phyloP scores from a whole-genome alignment of 1,140 invertebrate genomes.

The Hydropsyche tenuis region DNA sequence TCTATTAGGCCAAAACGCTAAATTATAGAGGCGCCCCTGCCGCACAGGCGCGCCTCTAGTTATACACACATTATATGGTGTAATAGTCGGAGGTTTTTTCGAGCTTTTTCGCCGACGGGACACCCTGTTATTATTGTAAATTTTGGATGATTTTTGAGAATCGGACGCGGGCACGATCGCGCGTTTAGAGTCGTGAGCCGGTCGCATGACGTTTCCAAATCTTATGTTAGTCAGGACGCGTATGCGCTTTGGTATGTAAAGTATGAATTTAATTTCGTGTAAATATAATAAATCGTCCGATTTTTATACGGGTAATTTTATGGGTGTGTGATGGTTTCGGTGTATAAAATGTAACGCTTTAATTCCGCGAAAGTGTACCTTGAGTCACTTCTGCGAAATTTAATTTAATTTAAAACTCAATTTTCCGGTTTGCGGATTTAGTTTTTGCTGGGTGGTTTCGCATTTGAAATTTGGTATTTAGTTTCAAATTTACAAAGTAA shows the following conservation, averaged over 20 bases:
- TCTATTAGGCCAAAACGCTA: slow-evolving; percentile 41
- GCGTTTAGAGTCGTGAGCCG: background rate
- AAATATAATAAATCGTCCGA: too few species aligned
- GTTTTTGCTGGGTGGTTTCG: too few species aligned
- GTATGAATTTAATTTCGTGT: too few species aligned
- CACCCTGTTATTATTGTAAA: slow-evolving; percentile 47
- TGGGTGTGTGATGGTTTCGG: too few species aligned
- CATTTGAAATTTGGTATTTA: too few species aligned
- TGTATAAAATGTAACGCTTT: too few species aligned
- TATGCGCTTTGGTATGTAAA: background rate
- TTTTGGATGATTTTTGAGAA: slow-evolving; percentile 38
- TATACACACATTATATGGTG: slow-evolving; percentile 25
- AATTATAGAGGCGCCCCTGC: slow-evolving; percentile 35
- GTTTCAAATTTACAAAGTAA: too few species aligned
- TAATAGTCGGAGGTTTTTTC: slow-evolving; percentile 8
- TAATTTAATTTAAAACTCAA: slow-evolving; percentile 4
- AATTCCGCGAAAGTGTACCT: too few species aligned
- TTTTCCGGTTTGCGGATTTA: background rate
- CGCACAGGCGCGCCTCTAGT: slow-evolving; percentile 28
- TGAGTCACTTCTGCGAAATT: slow-evolving; percentile 2
- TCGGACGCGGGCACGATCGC: background rate
- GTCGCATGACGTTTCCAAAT: background rate
- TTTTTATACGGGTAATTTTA: too few species aligned
- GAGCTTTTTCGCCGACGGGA: background rate
- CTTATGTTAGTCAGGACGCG: background rate